These are phyloP conservation scores for Melanotaenia boesemani DNA, from an alignment of 2,797 vertebrate species.

Conservation along the genomic window DNA sequence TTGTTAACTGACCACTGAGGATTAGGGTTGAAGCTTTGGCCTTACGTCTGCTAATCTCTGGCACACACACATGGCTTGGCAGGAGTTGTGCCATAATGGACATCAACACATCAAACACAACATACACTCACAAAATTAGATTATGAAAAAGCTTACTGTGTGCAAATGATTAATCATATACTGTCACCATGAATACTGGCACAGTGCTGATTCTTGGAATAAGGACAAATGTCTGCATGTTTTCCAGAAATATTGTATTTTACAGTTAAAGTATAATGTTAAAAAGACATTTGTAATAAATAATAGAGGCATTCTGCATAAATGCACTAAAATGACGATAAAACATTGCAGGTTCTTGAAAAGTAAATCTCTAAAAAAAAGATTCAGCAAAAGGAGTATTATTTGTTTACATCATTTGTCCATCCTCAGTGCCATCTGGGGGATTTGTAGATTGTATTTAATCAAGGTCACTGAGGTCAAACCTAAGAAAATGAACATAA, in stretches of 20 bases:
- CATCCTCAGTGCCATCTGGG: no score
- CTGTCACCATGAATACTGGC: not conserved
- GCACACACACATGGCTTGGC: constrained; percentile 14
- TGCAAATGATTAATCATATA: not conserved
- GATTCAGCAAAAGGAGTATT: no score
- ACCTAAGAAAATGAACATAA: not conserved
- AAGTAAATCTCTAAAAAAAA: not conserved
- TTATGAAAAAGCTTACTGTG: not conserved
- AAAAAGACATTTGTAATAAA: no score
- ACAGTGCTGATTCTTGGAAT: not conserved
- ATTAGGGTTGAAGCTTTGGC: constrained; percentile 39
- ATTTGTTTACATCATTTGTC: not conserved
- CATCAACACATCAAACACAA: not conserved
- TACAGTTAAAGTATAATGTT: no score
- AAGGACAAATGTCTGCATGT: not conserved
- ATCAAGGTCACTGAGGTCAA: no score
- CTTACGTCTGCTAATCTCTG: constrained; percentile 45
- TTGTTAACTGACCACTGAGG: constrained; percentile 37
- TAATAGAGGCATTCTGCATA: no score
- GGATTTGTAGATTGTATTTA: no score
- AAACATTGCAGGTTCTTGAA: not conserved
- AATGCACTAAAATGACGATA: not conserved
- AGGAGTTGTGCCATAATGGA: not conserved
- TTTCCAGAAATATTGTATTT: no score
- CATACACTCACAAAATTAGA: not conserved